Percentiles rank a stretch among this genome's conserved stretches.
These are phyloP conservation scores for Dryoscopus gambensis DNA, from an alignment of 2,113 vertebrate genomes.

Conservation along the genomic window DNA sequence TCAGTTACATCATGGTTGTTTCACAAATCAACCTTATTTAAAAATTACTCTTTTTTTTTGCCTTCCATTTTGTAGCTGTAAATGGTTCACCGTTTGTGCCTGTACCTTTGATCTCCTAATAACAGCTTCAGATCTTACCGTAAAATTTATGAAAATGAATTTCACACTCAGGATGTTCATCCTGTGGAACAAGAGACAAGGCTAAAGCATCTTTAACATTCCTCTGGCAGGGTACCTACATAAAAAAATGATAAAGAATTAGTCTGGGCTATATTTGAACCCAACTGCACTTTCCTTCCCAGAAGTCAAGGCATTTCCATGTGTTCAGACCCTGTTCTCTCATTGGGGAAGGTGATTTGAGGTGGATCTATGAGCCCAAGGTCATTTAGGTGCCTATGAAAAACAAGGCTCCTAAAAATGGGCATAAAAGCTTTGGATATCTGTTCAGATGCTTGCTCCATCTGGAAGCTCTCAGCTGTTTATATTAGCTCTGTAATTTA, in stretches of 20 bases:
- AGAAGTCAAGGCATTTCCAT: conserved; percentile 1
- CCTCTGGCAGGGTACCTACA: background rate
- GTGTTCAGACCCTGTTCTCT: background rate
- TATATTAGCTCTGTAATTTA: conserved; percentile 50
- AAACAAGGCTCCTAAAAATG: background rate
- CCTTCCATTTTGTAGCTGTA: background rate
- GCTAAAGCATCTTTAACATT: background rate
- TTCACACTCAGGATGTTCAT: background rate
- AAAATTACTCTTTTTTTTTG: background rate
- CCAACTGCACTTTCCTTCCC: background rate
- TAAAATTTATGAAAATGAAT: conserved; percentile 19
- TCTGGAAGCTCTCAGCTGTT: conserved; percentile 37
- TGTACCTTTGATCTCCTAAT: background rate
- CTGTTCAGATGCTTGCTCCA: background rate
- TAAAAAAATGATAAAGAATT: background rate
- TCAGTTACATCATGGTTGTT: background rate
- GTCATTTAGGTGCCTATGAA: background rate
- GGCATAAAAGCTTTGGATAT: background rate
- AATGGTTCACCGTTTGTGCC: background rate
- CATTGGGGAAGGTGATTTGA: background rate
- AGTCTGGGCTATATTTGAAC: background rate
- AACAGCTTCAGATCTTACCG: background rate
- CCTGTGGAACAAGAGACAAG: background rate
- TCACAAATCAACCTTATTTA: background rate
- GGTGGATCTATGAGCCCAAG: background rate